Percentiles rank a stretch among this genome's conserved stretches.
These are phyloP conservation scores for Tortricodes alternella DNA, from an alignment of 2,888 invertebrate genomes.

Conservation along the genomic window DNA sequence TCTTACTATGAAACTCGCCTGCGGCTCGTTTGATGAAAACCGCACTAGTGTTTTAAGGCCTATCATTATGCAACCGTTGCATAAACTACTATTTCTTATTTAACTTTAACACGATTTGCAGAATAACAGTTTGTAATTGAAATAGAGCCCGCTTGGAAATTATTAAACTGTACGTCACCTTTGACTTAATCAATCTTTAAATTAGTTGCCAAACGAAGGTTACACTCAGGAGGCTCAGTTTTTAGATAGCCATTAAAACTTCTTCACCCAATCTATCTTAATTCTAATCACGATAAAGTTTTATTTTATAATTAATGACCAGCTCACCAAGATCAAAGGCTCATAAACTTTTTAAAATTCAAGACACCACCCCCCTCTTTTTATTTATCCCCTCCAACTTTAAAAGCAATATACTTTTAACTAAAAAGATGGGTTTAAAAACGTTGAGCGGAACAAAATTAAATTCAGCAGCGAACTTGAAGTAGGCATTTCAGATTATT, in stretches of 20 bases:
- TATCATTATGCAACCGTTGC: too few species aligned
- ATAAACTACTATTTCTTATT: too few species aligned
- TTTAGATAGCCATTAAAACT: not conserved
- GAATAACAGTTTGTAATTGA: too few species aligned
- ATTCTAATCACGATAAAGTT: not conserved
- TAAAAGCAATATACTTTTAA: slow-evolving; percentile 21
- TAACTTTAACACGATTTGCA: too few species aligned
- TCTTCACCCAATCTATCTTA: not conserved
- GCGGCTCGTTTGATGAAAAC: too few species aligned
- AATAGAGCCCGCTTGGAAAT: too few species aligned
- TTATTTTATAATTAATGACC: slow-evolving; percentile 1
- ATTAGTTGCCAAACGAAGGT: too few species aligned
- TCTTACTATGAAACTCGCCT: too few species aligned
- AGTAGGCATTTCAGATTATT: slow-evolving; percentile 51
- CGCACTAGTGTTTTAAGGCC: too few species aligned
- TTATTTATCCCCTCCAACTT: slow-evolving; percentile 17
- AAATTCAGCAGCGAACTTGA: slow-evolving; percentile 48
- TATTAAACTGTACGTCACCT: too few species aligned
- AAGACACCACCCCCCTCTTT: slow-evolving; percentile 3
- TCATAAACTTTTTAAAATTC: slow-evolving; percentile 8
- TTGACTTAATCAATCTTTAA: too few species aligned
- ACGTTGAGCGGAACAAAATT: slow-evolving; percentile 40
- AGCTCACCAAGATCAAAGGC: slow-evolving; percentile 12
- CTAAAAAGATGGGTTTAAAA: slow-evolving; percentile 26
- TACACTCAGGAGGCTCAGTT: too few species aligned